Conservation (phyloP, 2,797 vertebrate species). For the Acanthornis magna region DNA sequence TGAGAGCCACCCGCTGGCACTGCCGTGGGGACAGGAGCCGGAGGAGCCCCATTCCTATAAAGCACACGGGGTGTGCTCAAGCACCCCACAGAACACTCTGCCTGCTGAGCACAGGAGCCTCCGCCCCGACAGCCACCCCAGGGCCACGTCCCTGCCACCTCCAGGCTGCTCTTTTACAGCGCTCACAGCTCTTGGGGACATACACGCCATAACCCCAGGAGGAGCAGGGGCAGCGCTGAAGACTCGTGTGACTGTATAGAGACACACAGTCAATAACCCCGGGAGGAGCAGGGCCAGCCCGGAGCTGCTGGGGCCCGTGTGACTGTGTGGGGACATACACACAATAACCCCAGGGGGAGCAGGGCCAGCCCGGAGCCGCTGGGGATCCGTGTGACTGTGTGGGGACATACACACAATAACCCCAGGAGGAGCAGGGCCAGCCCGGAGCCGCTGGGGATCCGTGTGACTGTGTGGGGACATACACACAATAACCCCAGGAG, state of each 20-base stretch:
- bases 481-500: too few species aligned
- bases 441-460: neutral
- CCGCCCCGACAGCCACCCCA: rapidly evolving
- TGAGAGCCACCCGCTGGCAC: neutral
- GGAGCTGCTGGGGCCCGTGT: neutral
- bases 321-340: neutral
- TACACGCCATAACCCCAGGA: rapidly evolving
- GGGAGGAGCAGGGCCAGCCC: neutral
- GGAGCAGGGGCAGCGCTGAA: neutral
- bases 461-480: too few species aligned
- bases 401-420: too few species aligned
- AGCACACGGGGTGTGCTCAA: neutral
- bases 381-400: too few species aligned
- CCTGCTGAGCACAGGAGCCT: rapidly evolving
- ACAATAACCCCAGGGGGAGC: too few species aligned
- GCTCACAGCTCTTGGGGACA: neutral
- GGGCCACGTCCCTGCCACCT: rapidly evolving
- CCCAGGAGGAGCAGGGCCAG: too few species aligned
- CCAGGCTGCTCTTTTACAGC: too few species aligned
- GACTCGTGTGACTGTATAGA: too few species aligned
- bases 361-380: too few species aligned
- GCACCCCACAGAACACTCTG: rapidly evolving
- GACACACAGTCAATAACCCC: too few species aligned
- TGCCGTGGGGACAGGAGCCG: rapidly evolving
- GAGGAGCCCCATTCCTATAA: neutral